Base-by-base conservation (phyloP, 2,797 vertebrate genomes). In the Brachyalestes nurse region DNA sequence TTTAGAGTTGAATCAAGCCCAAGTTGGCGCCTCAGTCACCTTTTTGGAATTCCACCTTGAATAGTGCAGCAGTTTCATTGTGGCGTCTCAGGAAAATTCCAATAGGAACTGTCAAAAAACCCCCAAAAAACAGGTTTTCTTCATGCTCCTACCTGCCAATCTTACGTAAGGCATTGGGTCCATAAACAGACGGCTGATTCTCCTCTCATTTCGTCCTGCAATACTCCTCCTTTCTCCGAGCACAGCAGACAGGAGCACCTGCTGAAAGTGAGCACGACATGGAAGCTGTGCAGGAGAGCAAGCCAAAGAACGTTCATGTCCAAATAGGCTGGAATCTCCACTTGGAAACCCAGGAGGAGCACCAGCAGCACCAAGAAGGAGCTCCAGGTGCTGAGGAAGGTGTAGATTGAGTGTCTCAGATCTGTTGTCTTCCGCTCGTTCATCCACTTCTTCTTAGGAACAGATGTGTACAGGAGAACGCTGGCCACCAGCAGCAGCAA, bases 221-320 rank as follows among this genome's bases (percentile, higher is more conserved):
- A 66, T 9, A 71, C 86, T 75, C 72, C 64, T n/a, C 40, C 83
- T 58, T 82, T 76, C 1, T 34, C 64, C 2, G 61, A 34, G 72
- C 83, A 77, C 23, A 89, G 84, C 0, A 86, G 60, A 0, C 87
- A 91, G 84, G 90, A 86, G n/a, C 88, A 90, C 70, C 91, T 86
- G 93, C 94, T 95, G 25, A 93, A 95, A 45, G 87, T 65, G 0
- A 89, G 60, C 2, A 92, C 92, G 10, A 95, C 89, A 49, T 96
- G 91, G 61, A 97, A 95, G 85, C 96, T 97, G 87, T 97, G 96
- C 83, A 96, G 86, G 82, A 96, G 96, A 85, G 92, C 94, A 45
- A 97, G 84, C 96, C 96, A 97, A 13, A 17, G 58, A 8, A 94
- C 81, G 0, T 96, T 97, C 91, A 97, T 90, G 49, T 95, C 95